Conservation (phyloP, 2,113 vertebrate genomes). For the Nothocercus julius region DNA sequence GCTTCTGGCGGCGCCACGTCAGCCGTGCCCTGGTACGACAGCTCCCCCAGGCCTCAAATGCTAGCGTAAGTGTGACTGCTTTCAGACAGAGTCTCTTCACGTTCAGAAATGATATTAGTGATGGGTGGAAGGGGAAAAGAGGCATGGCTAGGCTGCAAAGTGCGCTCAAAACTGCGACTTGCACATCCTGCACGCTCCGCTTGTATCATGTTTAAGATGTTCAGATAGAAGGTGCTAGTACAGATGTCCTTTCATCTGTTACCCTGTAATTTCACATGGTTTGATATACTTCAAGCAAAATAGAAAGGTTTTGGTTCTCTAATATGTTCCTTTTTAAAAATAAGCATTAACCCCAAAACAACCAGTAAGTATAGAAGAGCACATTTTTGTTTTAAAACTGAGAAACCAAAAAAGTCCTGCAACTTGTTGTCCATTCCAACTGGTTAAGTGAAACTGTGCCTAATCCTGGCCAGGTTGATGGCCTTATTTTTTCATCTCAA, state of each 20-base stretch:
- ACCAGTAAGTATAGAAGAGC: not conserved
- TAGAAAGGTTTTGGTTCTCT: not conserved
- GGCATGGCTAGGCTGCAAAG: not conserved
- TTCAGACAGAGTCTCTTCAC: not conserved
- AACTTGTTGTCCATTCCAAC: not conserved
- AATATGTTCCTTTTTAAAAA: not conserved
- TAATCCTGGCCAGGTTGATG: not conserved
- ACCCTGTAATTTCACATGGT: not conserved
- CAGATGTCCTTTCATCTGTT: not conserved
- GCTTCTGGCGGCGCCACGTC: slow-evolving; percentile 66
- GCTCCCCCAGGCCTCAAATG: slow-evolving; percentile 87
- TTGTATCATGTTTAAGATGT: not conserved
- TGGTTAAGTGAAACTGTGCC: not conserved
- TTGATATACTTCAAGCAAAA: not conserved
- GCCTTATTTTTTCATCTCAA: not conserved
- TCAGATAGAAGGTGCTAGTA: not conserved
- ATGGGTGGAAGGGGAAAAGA: not conserved
- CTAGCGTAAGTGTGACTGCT: slow-evolving; percentile 90
- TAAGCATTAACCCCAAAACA: not conserved
- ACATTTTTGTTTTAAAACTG: not conserved
- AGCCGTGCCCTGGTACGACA: slow-evolving; percentile 89
- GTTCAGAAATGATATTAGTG: not conserved
- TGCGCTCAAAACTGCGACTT: not conserved
- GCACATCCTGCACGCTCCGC: not conserved
- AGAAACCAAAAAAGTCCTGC: not conserved